A percentile compares a stretch with the other conserved stretches of the same genome.
Conservation (phyloP, 2,888 invertebrate genomes). For the Parelbella ahira region DNA sequence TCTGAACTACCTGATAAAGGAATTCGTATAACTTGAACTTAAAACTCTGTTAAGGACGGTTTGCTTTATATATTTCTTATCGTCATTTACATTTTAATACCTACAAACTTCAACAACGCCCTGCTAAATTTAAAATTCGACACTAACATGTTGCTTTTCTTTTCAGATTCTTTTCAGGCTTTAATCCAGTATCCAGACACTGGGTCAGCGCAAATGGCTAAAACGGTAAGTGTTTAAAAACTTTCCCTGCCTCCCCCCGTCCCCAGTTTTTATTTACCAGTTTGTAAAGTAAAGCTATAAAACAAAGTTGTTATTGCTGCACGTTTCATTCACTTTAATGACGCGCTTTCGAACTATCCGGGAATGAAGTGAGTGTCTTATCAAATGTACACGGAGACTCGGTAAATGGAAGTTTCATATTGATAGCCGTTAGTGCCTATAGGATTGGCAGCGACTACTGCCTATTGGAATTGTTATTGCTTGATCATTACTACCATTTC, state of each 20-base stretch:
- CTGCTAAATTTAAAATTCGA: neutral
- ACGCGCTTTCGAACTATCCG: slow-evolving; percentile 63
- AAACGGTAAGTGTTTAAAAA: slow-evolving; percentile 86
- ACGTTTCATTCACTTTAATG: slow-evolving; percentile 74
- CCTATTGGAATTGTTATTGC: slow-evolving; percentile 26
- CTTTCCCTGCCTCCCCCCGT: slow-evolving; percentile 47
- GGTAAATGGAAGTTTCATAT: slow-evolving; percentile 36
- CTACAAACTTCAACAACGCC: too few species aligned
- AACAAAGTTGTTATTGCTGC: slow-evolving; percentile 71
- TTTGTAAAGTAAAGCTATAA: slow-evolving; percentile 68
- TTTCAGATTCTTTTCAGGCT: slow-evolving; percentile 97
- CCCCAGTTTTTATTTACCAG: slow-evolving; percentile 62
- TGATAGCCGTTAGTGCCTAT: slow-evolving; percentile 34
- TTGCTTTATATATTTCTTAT: too few species aligned
- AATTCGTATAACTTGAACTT: too few species aligned
- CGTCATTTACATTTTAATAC: too few species aligned
- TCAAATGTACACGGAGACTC: slow-evolving; percentile 18
- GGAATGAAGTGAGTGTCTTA: slow-evolving; percentile 52
- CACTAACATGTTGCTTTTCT: slow-evolving; percentile 40
- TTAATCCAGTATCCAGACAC: slow-evolving; percentile 99
- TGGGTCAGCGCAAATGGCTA: slow-evolving; percentile 97
- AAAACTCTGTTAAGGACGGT: too few species aligned
- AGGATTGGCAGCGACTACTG: slow-evolving; percentile 11
- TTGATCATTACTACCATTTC: slow-evolving; percentile 22
- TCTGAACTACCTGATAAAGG: too few species aligned